A percentile compares a stretch with the other conserved stretches of the same genome.
Evolutionary conservation across 2,888 invertebrate genomes (phyloP).

Genomic region (Lasioglossum pauxillum): DNA sequence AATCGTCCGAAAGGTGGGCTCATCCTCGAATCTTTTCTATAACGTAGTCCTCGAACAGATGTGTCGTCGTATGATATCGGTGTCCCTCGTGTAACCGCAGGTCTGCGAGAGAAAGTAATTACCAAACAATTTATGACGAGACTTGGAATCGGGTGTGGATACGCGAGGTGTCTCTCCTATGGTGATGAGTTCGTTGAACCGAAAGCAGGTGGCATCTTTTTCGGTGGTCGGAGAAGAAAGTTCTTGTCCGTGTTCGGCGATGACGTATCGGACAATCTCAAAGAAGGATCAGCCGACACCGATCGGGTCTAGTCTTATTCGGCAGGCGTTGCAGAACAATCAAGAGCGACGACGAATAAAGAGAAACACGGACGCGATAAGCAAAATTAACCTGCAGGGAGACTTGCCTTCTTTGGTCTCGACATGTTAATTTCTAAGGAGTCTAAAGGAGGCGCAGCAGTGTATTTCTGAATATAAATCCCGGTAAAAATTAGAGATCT

Average conservation of each 20-base stretch:
- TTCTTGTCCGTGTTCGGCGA: conserved; percentile 40
- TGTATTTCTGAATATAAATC: not conserved
- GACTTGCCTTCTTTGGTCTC: not conserved
- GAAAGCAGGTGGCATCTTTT: conserved; percentile 74
- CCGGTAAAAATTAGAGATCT: too few species aligned
- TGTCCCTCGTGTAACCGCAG: conserved; percentile 23
- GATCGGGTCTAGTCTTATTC: conserved; percentile 19
- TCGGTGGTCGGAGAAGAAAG: conserved; percentile 61
- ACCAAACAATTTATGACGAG: conserved; percentile 60
- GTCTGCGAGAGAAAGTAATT: conserved; percentile 71
- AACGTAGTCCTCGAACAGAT: conserved; percentile 14
- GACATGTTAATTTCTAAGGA: not conserved
- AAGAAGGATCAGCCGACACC: conserved; percentile 39
- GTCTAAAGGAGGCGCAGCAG: not conserved
- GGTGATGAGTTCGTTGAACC: conserved; percentile 61
- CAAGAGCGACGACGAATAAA: not conserved
- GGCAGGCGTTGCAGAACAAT: conserved; percentile 51
- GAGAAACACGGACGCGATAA: not conserved
- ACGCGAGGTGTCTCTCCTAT: conserved; percentile 39
- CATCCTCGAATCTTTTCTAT: not conserved
- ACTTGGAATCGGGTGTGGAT: conserved; percentile 66
- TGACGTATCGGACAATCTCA: conserved; percentile 54
- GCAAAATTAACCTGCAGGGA: not conserved
- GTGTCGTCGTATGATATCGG: not conserved
- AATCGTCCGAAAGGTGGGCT: not conserved